Percentiles rank a stretch among this genome's conserved stretches.
These are phyloP conservation scores for Hexactinellida sp. DNA, from an alignment of 37 sponge, comb jelly and placozoan species.

Conservation along the genomic window DNA sequence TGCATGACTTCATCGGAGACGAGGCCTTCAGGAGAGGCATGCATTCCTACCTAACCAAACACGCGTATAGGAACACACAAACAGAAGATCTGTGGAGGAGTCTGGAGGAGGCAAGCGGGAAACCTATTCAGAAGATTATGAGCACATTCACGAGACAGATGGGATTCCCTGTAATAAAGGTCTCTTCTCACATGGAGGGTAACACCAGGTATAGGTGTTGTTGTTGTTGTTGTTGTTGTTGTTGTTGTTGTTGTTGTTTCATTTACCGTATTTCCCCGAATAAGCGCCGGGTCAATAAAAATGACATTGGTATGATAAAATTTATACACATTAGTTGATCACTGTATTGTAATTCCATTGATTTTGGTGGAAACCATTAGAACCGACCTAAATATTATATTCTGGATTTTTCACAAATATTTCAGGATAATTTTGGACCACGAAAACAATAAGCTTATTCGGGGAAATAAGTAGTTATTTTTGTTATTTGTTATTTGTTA, in stretches of 20 bases:
- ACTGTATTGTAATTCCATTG: too few relatives aligned
- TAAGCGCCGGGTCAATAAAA: too few relatives aligned
- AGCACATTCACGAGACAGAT: constrained; percentile 82
- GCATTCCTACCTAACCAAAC: constrained; percentile 48
- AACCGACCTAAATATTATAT: too few relatives aligned
- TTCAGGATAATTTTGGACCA: too few relatives aligned
- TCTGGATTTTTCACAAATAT: too few relatives aligned
- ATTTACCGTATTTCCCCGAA: too few relatives aligned
- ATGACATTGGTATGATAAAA: too few relatives aligned
- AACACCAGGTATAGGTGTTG: neutral
- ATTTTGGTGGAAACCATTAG: too few relatives aligned
- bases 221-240: too few relatives aligned
- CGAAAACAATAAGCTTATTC: too few relatives aligned
- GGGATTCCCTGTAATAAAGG: constrained; percentile 83
- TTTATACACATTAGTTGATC: too few relatives aligned
- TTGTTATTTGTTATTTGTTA: too few relatives aligned
- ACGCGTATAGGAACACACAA: constrained; percentile 51
- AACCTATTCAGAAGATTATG: constrained; percentile 70
- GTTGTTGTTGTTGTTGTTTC: constrained; percentile 27
- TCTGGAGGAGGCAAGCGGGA: constrained; percentile 49
- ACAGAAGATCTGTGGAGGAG: constrained; percentile 67
- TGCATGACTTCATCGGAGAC: constrained; percentile 79
- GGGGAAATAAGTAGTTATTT: neutral
- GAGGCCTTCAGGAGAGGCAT: constrained; percentile 70
- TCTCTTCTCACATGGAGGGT: constrained; percentile 45